Conservation (phyloP, 2,888 invertebrate genomes). For the Eumerus sabulonum region DNA sequence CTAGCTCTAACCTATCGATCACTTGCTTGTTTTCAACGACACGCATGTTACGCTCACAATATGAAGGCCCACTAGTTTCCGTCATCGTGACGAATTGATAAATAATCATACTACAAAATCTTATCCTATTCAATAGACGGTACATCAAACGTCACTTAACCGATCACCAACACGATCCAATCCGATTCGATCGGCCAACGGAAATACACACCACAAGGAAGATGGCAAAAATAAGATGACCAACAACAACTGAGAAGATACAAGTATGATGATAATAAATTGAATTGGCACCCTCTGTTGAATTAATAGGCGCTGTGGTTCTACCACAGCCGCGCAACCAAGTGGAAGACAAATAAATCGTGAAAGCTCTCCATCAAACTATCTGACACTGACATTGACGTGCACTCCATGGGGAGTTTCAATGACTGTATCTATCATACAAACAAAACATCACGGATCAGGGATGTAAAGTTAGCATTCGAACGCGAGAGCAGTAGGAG, state of each 20-base stretch:
- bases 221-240: conserved; percentile 1
- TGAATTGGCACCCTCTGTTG: conserved; percentile 38
- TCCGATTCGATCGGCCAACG: conserved; percentile 31
- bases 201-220: conserved; percentile 10
- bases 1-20: conserved; percentile 20
- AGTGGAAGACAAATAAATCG: conserved; percentile 51
- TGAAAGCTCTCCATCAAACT: conserved; percentile 63
- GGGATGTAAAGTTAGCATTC: conserved; percentile 25
- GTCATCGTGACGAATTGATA: conserved; percentile 42
- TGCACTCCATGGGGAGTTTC: conserved; percentile 4
- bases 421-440: conserved; percentile 22
- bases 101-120: conserved; percentile 46
- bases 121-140: conserved; percentile 32
- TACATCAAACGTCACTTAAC: conserved; percentile 52
- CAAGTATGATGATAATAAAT: not conserved
- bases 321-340: not conserved
- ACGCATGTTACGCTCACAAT: not conserved
- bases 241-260: not conserved
- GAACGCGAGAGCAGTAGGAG: not conserved
- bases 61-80: conserved; percentile 40
- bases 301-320: conserved; percentile 19
- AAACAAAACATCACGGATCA: conserved; percentile 30
- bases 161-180: not conserved
- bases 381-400: conserved; percentile 61
- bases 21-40: conserved; percentile 12